A percentile compares a stretch with the other conserved stretches of the same genome.
These are phyloP conservation scores for Brachyptera risi DNA, from an alignment of 2,888 invertebrate species.

Conservation along the genomic window DNA sequence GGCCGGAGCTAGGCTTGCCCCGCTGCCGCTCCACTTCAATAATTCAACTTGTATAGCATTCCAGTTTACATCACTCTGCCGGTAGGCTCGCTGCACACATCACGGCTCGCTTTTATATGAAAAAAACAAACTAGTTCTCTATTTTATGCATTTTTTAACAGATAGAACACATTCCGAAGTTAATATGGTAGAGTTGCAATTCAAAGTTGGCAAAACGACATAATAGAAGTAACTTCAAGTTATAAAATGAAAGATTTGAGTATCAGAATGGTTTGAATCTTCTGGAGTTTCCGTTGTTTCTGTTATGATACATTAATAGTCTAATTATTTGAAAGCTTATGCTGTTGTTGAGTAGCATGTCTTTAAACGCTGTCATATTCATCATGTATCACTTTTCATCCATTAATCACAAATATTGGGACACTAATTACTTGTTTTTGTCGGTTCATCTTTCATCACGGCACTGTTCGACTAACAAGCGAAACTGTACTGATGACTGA, in stretches of 20 bases:
- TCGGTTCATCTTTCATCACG: slow-evolving; percentile 20
- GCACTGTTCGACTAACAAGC: slow-evolving; percentile 8
- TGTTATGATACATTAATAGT: too few relatives aligned
- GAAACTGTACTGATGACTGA: background rate
- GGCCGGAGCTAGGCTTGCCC: background rate
- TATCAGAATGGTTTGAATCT: too few relatives aligned
- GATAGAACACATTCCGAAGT: too few relatives aligned
- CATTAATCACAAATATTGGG: slow-evolving; percentile 21
- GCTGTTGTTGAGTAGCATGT: too few relatives aligned
- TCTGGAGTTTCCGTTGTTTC: too few relatives aligned
- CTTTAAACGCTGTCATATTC: slow-evolving; percentile 3
- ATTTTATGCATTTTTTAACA: too few relatives aligned
- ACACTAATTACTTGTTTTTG: slow-evolving; percentile 22
- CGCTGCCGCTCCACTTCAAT: slow-evolving; percentile 4
- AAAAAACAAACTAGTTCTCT: too few relatives aligned
- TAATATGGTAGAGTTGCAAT: too few relatives aligned
- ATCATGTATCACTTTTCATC: slow-evolving; percentile 1
- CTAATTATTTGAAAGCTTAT: too few relatives aligned
- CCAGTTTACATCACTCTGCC: background rate
- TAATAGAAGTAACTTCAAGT: too few relatives aligned
- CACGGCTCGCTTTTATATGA: background rate
- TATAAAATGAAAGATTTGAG: too few relatives aligned
- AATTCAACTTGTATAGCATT: slow-evolving; percentile 17
- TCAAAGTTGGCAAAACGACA: too few relatives aligned
- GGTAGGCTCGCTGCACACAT: background rate